Base-by-base conservation (phyloP, 1,140 invertebrate species). In the Drosophila melanica region DNA sequence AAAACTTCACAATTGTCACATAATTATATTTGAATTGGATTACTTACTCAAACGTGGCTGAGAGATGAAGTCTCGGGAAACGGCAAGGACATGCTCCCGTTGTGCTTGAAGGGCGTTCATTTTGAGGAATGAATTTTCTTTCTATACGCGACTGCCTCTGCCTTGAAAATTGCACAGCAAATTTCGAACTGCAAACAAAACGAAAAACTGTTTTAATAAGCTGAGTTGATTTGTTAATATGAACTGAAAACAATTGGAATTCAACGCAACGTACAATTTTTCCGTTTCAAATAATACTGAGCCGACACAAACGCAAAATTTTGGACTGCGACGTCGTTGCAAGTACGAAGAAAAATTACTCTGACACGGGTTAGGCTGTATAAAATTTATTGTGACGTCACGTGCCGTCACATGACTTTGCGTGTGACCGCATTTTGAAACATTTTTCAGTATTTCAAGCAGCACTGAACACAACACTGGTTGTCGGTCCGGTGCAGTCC, bases 41-140 rank as follows among this genome's bases (percentile, higher is more conserved):
- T 92, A 97, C 97, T 97, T 95, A 99, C 98, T 98, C 75, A 99
- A 94, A 92, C 98, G 95, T 50, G 99, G 98, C 92, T 99, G 98
- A 50, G 98, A 98, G 86, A 99, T 97, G 93, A 99, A 99, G 94
- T 99, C 97, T 89, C 99, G 93, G 63, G 97, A 97, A 51, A 99
- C 96, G 62, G 98, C 98, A 89, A 99, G 93, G 92, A 96, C 94
- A 93, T 98, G 97, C 91, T 98, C 96, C 91, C 94, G 94, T 62
- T 87, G 84, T 58, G 95, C 95, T 92, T 96, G 91, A 20, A 76
- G 66, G 75, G 90, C 71, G 72, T 89, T 89, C 84, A 89, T 89
- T 79, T 80, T 89, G 62, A 57, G 53, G 42, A 65, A 55, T 64
- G 79, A 54, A 45, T 81, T 71, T 85, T 79, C 48, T 84, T 51